These are phyloP conservation scores for Neoarius graeffei DNA, from an alignment of 2,113 vertebrate genomes.

Conservation along the genomic window DNA sequence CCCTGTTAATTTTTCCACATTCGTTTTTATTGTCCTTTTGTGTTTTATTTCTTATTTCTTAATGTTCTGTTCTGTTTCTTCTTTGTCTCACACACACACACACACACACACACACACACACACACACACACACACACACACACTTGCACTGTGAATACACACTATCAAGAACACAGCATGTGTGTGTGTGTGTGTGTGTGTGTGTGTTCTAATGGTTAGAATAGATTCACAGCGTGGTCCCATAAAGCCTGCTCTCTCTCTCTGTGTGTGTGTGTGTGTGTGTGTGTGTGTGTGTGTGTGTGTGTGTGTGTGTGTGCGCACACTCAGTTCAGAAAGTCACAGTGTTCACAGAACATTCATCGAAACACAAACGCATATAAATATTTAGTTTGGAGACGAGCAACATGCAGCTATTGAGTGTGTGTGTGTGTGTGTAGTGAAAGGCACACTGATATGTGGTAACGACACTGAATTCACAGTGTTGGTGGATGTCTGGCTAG, in stretches of 20 bases:
- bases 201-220: background rate
- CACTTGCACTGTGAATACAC: background rate
- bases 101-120: background rate
- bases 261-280: slow-evolving; percentile 38
- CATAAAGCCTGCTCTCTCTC: background rate
- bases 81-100: background rate
- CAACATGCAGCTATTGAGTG: slow-evolving; percentile 11
- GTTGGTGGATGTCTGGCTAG: background rate
- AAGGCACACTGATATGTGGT: slow-evolving; percentile 13
- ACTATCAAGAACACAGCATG: background rate
- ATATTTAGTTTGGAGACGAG: slow-evolving; percentile 54
- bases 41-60: background rate
- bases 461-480: no score
- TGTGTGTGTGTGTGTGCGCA: slow-evolving; percentile 34
- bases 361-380: slow-evolving; percentile 48
- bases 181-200: background rate
- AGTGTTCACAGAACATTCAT: slow-evolving; percentile 34
- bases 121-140: background rate
- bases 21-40: background rate
- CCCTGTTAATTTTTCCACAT: background rate
- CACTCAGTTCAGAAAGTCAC: slow-evolving; percentile 44
- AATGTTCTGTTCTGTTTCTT: no score
- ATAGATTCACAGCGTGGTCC: background rate
- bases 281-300: slow-evolving; percentile 41
- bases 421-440: slow-evolving; percentile 10